Conservation (phyloP, 30 jellyfish, hydroid and myxozoan genomes). For the Pseudorhiza aurosa region DNA sequence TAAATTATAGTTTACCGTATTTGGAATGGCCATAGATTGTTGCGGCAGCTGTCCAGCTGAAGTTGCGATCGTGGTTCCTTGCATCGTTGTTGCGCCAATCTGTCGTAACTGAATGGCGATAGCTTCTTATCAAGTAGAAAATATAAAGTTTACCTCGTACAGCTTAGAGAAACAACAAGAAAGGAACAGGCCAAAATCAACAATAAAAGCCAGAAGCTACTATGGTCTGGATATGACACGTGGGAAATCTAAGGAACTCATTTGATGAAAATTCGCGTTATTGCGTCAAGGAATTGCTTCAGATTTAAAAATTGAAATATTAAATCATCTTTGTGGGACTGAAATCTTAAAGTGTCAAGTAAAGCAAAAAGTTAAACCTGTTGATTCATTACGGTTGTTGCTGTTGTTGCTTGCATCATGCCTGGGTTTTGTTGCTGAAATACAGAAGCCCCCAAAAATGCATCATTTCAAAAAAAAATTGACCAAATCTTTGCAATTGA, state of each 20-base stretch:
- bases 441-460: no score
- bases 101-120: constrained; percentile 26
- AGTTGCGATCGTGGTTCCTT: constrained; percentile 33
- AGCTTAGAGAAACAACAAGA: no score
- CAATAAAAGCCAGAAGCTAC: no score
- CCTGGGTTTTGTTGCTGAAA: not conserved
- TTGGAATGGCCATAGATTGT: constrained; percentile 10
- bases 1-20: not conserved
- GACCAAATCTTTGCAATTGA: no score
- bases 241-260: no score
- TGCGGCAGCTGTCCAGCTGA: constrained; percentile 24
- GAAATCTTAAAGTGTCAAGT: not conserved
- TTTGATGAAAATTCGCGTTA: no score
- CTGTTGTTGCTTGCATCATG: constrained; percentile 7
- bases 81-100: constrained; percentile 31
- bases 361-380: not conserved
- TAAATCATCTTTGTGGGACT: not conserved
- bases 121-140: no score
- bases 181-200: no score
- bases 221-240: no score
- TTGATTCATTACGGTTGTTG: not conserved
- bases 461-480: no score
- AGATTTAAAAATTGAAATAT: not conserved
- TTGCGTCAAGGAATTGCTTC: no score
- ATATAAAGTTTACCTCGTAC: no score